Conservation (phyloP, 2,113 vertebrate genomes). For the Phylloscopus trochiloides region DNA sequence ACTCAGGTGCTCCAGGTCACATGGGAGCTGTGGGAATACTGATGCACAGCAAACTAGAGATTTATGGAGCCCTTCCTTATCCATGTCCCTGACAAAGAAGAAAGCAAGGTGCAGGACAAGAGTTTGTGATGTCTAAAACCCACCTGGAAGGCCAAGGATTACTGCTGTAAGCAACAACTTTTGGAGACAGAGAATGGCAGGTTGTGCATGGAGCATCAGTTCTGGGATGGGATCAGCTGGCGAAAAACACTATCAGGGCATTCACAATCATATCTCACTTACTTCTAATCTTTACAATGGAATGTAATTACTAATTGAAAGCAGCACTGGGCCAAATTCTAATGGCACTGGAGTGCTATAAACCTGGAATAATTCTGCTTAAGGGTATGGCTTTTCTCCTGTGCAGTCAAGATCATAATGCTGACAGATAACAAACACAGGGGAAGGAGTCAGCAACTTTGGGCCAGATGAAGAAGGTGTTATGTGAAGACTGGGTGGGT, state of each 20-base stretch:
- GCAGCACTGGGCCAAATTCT: not conserved
- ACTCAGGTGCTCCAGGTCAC: not conserved
- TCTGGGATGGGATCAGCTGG: not conserved
- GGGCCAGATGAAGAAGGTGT: not conserved
- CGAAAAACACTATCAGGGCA: not conserved
- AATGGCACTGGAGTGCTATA: not conserved
- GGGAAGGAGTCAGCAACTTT: not conserved
- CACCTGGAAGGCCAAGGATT: not conserved
- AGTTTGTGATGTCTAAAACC: not conserved
- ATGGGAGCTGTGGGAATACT: not conserved
- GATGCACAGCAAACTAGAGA: not conserved
- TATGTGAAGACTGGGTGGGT: not conserved
- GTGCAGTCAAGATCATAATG: not conserved
- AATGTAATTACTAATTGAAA: slow-evolving; percentile 23
- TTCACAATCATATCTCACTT: not conserved
- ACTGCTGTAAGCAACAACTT: rapidly evolving
- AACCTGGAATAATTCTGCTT: not conserved
- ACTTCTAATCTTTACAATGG: not conserved
- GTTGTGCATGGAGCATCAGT: not conserved
- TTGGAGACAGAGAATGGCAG: not conserved
- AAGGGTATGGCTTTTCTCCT: not conserved
- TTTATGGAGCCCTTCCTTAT: not conserved
- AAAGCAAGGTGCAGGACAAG: not conserved
- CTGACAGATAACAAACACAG: not conserved
- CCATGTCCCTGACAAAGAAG: not conserved